These are phyloP conservation scores for Chrysotoxum bicinctum DNA, from an alignment of 2,888 invertebrate species.

Conservation along the genomic window DNA sequence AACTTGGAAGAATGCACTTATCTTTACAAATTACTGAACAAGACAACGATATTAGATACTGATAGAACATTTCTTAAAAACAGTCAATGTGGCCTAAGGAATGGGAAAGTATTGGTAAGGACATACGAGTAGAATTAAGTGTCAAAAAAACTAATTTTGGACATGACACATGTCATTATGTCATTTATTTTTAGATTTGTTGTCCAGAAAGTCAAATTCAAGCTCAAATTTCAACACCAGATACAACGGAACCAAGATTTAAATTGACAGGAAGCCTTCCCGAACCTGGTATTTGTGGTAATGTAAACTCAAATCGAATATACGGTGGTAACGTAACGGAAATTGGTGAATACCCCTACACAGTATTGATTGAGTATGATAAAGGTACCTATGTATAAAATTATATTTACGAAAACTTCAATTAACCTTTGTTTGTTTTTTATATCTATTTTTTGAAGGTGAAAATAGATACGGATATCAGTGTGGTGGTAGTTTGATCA, in stretches of 20 bases:
- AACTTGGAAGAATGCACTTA: conserved; percentile 78
- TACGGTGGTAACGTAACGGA: conserved; percentile 85
- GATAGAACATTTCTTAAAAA: conserved; percentile 82
- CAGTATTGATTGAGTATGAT: conserved; percentile 82
- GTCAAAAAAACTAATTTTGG: background rate
- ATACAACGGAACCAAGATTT: conserved; percentile 40
- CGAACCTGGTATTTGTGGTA: conserved; percentile 83
- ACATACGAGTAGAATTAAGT: background rate
- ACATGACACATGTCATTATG: too few relatives aligned
- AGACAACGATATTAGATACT: conserved; percentile 75
- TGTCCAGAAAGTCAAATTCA: conserved; percentile 77
- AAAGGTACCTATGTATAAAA: too few relatives aligned
- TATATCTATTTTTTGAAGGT: conserved; percentile 65
- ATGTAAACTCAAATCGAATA: conserved; percentile 83
- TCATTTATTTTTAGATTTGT: conserved; percentile 75
- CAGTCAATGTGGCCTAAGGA: conserved; percentile 87
- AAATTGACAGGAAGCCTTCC: conserved; percentile 80
- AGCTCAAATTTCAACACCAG: conserved; percentile 62
- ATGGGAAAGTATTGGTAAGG: conserved; percentile 84
- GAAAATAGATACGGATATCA: conserved; percentile 83
- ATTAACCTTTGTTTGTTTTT: background rate
- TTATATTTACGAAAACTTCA: background rate
- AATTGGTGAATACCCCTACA: conserved; percentile 86
- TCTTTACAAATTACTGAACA: conserved; percentile 76
- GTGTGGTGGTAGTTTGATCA: conserved; percentile 89